These are phyloP conservation scores for Synergus japonicus DNA, from an alignment of 2,888 invertebrate species.

Conservation along the genomic window DNA sequence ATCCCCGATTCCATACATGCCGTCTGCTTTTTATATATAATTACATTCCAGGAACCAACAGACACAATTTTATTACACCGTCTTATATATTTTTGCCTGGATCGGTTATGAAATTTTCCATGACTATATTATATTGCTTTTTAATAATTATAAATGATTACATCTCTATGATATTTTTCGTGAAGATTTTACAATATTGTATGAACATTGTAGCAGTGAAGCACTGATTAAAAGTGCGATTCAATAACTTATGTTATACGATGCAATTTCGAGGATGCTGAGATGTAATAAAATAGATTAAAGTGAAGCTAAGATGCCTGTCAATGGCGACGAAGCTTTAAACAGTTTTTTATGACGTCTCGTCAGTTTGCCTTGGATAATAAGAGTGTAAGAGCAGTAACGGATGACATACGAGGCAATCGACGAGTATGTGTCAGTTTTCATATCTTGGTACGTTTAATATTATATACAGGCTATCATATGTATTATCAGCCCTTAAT, in stretches of 20 bases:
- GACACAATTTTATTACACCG: conserved; percentile 2
- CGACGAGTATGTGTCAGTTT: conserved; percentile 44
- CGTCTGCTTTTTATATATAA: conserved; percentile 25
- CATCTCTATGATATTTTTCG: not conserved
- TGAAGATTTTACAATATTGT: conserved; percentile 19
- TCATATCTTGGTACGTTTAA: conserved; percentile 58
- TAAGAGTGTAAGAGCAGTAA: conserved; percentile 12
- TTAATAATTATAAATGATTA: conserved; percentile 1
- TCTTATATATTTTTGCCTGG: not conserved
- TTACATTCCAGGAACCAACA: conserved; percentile 1
- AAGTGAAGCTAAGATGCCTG: conserved; percentile 31
- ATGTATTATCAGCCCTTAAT: conserved; percentile 64
- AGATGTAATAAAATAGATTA: conserved; percentile 34
- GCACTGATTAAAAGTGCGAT: conserved; percentile 28
- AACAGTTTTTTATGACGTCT: conserved; percentile 35
- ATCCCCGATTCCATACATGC: conserved; percentile 14
- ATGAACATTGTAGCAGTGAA: conserved; percentile 14
- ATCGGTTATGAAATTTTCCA: conserved; percentile 15
- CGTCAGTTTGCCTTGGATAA: conserved; percentile 3
- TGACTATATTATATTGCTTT: not conserved
- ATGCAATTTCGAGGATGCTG: conserved; percentile 9
- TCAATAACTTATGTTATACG: conserved; percentile 35
- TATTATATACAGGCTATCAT: conserved; percentile 58
- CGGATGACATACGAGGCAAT: conserved; percentile 18
- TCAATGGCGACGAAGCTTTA: conserved; percentile 29